These are phyloP conservation scores for Butorides virescens DNA, from an alignment of 2,113 vertebrate species.

Conservation along the genomic window DNA sequence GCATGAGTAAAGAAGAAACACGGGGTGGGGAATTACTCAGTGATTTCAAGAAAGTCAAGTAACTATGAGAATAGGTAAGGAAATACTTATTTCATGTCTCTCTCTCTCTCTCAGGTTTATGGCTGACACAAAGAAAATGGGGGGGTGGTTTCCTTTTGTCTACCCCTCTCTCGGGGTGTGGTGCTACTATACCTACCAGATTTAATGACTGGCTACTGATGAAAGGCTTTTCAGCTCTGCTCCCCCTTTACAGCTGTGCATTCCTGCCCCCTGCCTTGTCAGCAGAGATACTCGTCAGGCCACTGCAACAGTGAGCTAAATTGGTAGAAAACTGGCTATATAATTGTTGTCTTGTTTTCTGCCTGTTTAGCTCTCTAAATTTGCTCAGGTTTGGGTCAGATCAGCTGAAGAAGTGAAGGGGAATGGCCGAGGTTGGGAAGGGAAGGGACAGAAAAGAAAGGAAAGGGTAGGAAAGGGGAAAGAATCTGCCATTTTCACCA, in stretches of 20 bases:
- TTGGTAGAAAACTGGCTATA: neutral
- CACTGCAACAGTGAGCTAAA: neutral
- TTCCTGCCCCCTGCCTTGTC: neutral
- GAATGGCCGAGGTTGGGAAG: neutral
- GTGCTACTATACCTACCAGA: neutral
- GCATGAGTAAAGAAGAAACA: neutral
- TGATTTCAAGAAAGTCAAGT: neutral
- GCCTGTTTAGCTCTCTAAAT: neutral
- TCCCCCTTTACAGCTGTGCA: neutral
- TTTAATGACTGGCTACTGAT: neutral
- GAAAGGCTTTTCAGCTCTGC: neutral
- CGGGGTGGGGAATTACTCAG: neutral
- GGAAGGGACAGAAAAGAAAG: no score
- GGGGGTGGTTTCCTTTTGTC: neutral
- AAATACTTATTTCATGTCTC: neutral
- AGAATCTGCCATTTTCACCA: neutral
- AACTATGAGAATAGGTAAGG: neutral
- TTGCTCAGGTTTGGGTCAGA: neutral
- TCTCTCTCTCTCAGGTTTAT: neutral
- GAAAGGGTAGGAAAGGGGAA: neutral
- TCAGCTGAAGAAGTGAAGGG: neutral
- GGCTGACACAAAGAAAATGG: neutral
- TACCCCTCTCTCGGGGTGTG: neutral
- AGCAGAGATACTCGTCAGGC: neutral
- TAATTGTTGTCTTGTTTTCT: neutral